phyloP scores from a whole-genome alignment of 2,888 invertebrate genomes.

The Lissonota sp. region DNA sequence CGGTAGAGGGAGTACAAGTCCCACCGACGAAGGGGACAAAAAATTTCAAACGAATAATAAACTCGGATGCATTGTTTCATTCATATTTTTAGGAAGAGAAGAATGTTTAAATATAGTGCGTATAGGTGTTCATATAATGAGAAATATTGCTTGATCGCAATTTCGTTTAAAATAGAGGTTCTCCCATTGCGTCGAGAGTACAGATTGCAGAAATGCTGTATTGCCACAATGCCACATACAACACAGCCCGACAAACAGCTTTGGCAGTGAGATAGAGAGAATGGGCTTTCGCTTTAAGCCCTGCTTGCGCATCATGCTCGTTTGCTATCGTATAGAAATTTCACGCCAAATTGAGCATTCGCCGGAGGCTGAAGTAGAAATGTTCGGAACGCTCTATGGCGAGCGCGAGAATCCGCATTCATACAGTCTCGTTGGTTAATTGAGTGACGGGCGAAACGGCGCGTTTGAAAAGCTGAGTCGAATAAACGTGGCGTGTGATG shows the following conservation, averaged over 20 bases:
- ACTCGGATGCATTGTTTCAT: constrained; percentile 17
- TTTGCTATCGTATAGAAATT: constrained; percentile 37
- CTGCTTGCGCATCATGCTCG: constrained; percentile 16
- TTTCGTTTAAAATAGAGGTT: not conserved
- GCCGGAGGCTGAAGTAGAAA: constrained; percentile 24
- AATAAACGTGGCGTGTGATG: constrained; percentile 8
- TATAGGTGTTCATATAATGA: not conserved
- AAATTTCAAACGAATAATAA: not conserved
- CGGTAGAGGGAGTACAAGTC: not conserved
- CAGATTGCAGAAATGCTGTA: not conserved
- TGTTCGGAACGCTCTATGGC: not conserved
- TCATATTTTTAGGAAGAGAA: constrained; percentile 5
- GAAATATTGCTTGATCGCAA: not conserved
- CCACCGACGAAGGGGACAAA: not conserved
- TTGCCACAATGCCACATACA: not conserved
- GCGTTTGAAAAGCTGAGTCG: constrained; percentile 31
- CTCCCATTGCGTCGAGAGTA: not conserved
- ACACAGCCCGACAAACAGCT: not conserved
- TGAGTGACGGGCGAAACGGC: constrained; percentile 46
- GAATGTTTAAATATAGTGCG: not conserved
- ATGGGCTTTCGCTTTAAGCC: constrained; percentile 9
- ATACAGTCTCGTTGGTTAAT: constrained; percentile 43
- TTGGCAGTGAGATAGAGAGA: not conserved
- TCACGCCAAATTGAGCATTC: constrained; percentile 32
- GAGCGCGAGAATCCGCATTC: constrained; percentile 9